A percentile compares a stretch with the other conserved stretches of the same genome.
These are phyloP conservation scores for Xenopus borealis DNA, from an alignment of 2,113 vertebrate species.

Conservation along the genomic window DNA sequence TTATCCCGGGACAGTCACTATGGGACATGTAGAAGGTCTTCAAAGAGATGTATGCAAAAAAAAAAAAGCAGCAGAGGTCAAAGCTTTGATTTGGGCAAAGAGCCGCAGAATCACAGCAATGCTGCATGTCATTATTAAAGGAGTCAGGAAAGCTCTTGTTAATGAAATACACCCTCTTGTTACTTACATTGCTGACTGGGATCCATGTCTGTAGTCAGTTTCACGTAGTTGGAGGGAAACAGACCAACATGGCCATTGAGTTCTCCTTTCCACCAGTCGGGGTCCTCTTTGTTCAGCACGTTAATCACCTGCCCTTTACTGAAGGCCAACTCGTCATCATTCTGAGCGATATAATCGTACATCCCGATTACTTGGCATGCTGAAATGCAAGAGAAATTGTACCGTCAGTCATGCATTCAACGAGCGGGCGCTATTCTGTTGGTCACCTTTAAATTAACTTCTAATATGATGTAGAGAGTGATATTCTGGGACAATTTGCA, in stretches of 20 bases:
- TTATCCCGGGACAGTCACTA: background rate
- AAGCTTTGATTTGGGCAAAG: conserved; percentile 59
- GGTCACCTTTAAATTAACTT: too few relatives aligned
- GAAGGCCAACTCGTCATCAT: conserved; percentile 97
- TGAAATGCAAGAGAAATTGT: conserved; percentile 43
- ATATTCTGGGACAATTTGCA: too few relatives aligned
- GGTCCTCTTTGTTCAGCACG: conserved; percentile 93
- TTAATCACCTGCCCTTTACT: conserved; percentile 96
- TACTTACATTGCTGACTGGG: conserved; percentile 99
- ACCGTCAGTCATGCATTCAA: too few relatives aligned
- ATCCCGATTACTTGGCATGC: conserved; percentile 98
- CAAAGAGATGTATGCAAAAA: conserved; percentile 65
- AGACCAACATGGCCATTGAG: conserved; percentile 90
- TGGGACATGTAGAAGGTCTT: conserved; percentile 69
- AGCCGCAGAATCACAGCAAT: conserved; percentile 65
- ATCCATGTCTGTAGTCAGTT: conserved; percentile 93
- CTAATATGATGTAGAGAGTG: too few relatives aligned
- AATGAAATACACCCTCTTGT: conserved; percentile 42
- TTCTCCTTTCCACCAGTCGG: conserved; percentile 98
- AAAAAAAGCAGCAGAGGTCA: conserved; percentile 56
- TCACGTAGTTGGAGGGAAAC: conserved; percentile 98
- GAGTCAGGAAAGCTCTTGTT: conserved; percentile 2
- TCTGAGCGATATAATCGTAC: conserved; percentile 97
- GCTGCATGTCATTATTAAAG: conserved; percentile 60
- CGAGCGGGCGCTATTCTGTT: too few relatives aligned